Conservation (phyloP, 1,140 invertebrate species). For the Drosophila aff. region DNA sequence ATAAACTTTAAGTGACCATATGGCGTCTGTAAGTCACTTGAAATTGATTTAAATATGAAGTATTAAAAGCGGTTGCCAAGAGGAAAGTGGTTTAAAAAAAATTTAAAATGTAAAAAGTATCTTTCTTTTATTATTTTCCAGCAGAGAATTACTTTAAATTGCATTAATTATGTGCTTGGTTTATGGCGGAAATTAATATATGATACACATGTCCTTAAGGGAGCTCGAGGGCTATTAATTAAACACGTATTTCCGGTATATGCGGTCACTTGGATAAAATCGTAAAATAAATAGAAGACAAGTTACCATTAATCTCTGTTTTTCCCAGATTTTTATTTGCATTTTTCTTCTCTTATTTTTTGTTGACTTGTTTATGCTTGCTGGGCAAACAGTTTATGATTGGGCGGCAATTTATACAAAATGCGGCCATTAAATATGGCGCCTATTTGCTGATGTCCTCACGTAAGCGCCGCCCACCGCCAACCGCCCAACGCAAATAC, state of each 20-base stretch:
- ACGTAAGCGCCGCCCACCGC: conserved; percentile 9
- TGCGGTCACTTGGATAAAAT: conserved; percentile 30
- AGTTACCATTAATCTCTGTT: conserved; percentile 2
- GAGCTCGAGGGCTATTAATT: conserved; percentile 19
- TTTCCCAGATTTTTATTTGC: background rate
- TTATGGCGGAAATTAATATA: conserved; percentile 13
- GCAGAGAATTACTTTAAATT: background rate
- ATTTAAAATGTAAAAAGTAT: background rate
- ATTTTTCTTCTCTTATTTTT: conserved; percentile 4
- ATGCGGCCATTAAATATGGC: conserved; percentile 54
- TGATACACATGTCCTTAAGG: conserved; percentile 4
- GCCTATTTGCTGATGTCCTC: conserved; percentile 46
- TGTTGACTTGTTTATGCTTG: conserved; percentile 19
- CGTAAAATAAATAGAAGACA: conserved; percentile 25
- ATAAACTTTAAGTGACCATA: conserved; percentile 27
- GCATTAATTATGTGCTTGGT: conserved; percentile 12
- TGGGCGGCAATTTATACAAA: conserved; percentile 44
- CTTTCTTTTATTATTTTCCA: background rate
- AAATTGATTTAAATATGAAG: background rate
- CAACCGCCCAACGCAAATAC: background rate
- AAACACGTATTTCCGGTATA: conserved; percentile 25
- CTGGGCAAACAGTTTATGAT: conserved; percentile 52
- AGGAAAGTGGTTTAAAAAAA: background rate
- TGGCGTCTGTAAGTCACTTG: conserved; percentile 2
- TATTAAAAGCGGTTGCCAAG: background rate